Conservation (phyloP, 2,888 invertebrate genomes). For the Erebia palarica region DNA sequence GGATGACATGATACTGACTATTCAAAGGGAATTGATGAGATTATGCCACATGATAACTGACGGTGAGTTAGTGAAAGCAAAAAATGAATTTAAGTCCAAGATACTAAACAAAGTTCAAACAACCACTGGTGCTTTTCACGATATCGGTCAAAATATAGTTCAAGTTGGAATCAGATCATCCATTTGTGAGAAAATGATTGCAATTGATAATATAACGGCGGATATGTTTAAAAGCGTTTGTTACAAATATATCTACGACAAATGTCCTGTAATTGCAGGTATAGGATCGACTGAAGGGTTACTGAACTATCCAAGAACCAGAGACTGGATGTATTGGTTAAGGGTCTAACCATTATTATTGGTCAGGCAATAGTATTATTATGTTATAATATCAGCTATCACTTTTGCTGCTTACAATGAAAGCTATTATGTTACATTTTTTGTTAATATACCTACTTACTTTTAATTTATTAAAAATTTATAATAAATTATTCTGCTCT, state of each 20-base stretch:
- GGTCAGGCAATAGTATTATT: not conserved
- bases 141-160: conserved; percentile 96
- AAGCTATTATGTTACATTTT: not conserved
- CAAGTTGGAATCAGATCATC: conserved; percentile 94
- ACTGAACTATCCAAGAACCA: conserved; percentile 90
- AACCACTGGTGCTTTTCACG: conserved; percentile 95
- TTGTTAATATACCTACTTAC: not conserved
- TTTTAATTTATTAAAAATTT: no score
- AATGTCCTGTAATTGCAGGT: conserved; percentile 95
- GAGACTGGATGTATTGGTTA: conserved; percentile 83
- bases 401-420: not conserved
- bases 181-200: conserved; percentile 90
- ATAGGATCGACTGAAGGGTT: conserved; percentile 94
- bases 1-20: conserved; percentile 86
- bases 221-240: conserved; percentile 89
- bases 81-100: conserved; percentile 94
- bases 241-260: conserved; percentile 94
- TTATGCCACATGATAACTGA: conserved; percentile 92
- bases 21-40: conserved; percentile 92
- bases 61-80: conserved; percentile 93
- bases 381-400: not conserved
- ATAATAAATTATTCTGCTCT: no score
- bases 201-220: conserved; percentile 91
- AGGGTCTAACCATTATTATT: conserved; percentile 47
- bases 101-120: conserved; percentile 94